Conservation (phyloP, 2,113 vertebrate genomes). For the Nestor notabilis region DNA sequence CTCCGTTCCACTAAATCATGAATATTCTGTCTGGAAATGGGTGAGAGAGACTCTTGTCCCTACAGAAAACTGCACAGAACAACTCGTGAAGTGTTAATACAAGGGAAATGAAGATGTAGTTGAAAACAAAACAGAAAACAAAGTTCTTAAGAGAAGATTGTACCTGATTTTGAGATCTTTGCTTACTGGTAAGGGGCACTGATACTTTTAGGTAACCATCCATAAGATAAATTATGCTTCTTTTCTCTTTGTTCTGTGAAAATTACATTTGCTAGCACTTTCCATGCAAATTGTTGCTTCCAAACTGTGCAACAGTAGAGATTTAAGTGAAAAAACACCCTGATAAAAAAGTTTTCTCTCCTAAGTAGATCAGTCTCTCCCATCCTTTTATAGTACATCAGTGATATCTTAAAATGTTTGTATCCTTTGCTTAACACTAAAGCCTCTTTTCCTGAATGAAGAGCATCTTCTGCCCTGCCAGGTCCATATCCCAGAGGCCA, state of each 20-base stretch:
- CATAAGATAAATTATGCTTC: not conserved
- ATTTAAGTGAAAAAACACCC: not conserved
- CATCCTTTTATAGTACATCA: not conserved
- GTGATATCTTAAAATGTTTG: not conserved
- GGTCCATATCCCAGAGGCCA: fast-evolving
- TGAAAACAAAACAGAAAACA: not conserved
- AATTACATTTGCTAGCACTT: not conserved
- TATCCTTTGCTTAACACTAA: not conserved
- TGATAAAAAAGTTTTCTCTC: not conserved
- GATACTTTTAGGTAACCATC: not conserved
- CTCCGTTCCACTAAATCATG: not conserved
- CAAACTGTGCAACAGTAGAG: not conserved
- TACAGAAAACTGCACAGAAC: not conserved
- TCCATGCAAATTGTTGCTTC: not conserved
- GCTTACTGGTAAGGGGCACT: not conserved
- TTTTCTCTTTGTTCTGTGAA: not conserved
- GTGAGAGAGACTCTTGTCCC: not conserved
- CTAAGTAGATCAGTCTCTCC: not conserved
- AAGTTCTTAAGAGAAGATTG: not conserved
- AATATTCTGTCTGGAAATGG: not conserved
- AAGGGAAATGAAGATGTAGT: not conserved
- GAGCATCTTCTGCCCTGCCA: not conserved
- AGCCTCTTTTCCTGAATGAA: not conserved
- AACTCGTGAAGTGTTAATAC: not conserved
- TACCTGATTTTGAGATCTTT: not conserved